A percentile compares a stretch with the other conserved stretches of the same genome.
Evolutionary conservation across 2,797 vertebrate species (phyloP).

Genomic region (Lithobates pipiens): DNA sequence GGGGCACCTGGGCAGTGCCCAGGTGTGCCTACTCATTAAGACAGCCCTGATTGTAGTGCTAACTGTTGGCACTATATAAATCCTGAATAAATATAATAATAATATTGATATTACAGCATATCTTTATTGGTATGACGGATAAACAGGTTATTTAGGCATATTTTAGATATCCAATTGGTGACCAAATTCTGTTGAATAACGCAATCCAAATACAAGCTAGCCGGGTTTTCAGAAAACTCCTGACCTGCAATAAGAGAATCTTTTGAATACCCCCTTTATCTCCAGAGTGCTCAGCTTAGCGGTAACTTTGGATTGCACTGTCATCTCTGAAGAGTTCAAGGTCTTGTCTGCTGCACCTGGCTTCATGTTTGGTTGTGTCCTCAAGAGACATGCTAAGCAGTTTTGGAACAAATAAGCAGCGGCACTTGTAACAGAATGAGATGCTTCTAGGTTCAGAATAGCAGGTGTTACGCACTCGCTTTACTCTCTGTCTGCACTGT

Average conservation of each 20-base stretch:
- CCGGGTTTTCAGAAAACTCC: background rate
- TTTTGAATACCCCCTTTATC: background rate
- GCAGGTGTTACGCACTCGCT: background rate
- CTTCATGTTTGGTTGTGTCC: background rate
- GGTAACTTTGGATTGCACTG: background rate
- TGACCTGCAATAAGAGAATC: background rate
- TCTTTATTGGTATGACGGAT: too few relatives aligned
- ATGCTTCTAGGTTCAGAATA: background rate
- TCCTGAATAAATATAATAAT: too few relatives aligned
- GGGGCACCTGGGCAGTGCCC: too few relatives aligned
- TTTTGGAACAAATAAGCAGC: background rate
- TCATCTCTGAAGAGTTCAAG: background rate
- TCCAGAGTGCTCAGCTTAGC: background rate
- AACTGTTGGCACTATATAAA: too few relatives aligned
- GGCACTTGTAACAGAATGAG: background rate
- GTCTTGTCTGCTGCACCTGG: background rate
- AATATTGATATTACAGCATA: too few relatives aligned
- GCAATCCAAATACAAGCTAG: background rate
- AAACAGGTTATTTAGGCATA: background rate
- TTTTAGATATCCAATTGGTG: background rate
- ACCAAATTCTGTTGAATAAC: background rate
- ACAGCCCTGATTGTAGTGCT: too few relatives aligned
- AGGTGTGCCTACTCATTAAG: too few relatives aligned
- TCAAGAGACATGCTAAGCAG: constrained; percentile 1
- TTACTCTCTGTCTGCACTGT: background rate